phyloP scores from a whole-genome alignment of 2,113 vertebrate genomes.

The Nothobranchius kuhntae region DNA sequence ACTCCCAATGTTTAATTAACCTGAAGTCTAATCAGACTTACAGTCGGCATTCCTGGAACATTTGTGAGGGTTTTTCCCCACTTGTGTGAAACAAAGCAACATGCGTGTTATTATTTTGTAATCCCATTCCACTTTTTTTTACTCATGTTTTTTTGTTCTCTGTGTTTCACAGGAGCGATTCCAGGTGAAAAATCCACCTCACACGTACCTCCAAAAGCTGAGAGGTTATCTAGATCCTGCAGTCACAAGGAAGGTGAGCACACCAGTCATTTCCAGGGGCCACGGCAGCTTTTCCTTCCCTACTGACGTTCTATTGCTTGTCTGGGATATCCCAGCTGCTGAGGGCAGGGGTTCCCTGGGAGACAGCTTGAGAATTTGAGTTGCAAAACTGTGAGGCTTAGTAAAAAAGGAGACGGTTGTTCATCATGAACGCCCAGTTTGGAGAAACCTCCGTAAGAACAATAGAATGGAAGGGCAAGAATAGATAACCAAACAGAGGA shows the following conservation, averaged over 20 bases:
- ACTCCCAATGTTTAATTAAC: neutral
- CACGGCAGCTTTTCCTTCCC: constrained; percentile 44
- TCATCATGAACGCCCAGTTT: constrained; percentile 42
- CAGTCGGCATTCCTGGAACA: neutral
- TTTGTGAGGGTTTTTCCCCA: neutral
- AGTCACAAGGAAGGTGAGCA: constrained; percentile 95
- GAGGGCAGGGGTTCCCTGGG: constrained; percentile 29
- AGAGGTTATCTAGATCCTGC: constrained; percentile 95
- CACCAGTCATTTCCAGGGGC: constrained; percentile 33
- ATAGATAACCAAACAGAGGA: neutral
- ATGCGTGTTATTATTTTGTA: neutral
- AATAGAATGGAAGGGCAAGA: neutral
- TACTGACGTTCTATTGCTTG: constrained; percentile 34
- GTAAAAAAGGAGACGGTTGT: constrained; percentile 40
- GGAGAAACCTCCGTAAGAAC: constrained; percentile 20
- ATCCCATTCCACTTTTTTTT: neutral
- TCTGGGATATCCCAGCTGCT: constrained; percentile 59
- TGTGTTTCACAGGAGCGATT: constrained; percentile 87
- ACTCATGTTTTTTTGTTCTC: constrained; percentile 31
- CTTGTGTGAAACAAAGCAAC: neutral
- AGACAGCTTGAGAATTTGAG: constrained; percentile 31
- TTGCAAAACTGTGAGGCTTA: constrained; percentile 22
- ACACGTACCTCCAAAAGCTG: constrained; percentile 95
- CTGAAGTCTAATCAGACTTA: neutral
- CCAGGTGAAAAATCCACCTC: constrained; percentile 98